Evolutionary conservation across 2,113 vertebrate genomes (phyloP).

Genomic region (Hippopotamus amphibius): DNA sequence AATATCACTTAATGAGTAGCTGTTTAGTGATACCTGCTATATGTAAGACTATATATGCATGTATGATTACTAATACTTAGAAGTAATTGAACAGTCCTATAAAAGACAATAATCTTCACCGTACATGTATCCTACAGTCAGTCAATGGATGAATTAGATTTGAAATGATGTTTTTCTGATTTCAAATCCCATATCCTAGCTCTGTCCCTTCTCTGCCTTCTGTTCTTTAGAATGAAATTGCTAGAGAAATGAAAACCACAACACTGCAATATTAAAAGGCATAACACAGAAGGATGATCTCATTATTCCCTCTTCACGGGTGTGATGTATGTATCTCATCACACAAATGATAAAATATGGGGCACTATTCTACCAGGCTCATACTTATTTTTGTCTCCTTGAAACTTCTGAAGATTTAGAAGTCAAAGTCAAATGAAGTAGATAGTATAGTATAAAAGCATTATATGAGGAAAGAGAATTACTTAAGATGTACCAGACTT

Average conservation of each 20-base stretch:
- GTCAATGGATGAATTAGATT: neutral
- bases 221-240: neutral
- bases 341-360: neutral
- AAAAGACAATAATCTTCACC: neutral
- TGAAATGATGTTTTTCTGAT: neutral
- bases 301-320: neutral
- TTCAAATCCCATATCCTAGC: neutral
- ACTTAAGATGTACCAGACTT: neutral
- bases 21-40: neutral
- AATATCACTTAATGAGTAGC: neutral
- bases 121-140: neutral
- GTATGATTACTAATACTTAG: neutral
- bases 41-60: neutral
- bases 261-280: neutral
- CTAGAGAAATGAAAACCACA: neutral
- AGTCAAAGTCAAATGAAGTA: neutral
- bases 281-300: neutral
- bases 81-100: neutral
- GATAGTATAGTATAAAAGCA: neutral
- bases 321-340: neutral
- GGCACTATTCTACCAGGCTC: neutral
- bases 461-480: neutral
- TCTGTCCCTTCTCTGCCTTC: neutral
- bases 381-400: neutral
- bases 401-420: conserved; percentile 16